phyloP scores from a whole-genome alignment of 2,113 vertebrate species.

The Silurus meridionalis region DNA sequence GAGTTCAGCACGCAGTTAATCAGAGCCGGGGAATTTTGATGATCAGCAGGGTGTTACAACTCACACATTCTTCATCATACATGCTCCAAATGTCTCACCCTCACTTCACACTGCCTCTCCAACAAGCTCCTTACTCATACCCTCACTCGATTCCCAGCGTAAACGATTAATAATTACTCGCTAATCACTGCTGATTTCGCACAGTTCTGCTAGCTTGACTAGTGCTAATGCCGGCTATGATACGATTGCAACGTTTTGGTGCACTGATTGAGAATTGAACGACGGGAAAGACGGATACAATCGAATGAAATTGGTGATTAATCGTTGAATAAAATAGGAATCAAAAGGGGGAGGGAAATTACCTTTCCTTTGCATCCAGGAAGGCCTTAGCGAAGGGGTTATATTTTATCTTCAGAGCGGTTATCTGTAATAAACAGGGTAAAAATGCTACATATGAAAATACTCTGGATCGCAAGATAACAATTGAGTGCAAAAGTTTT shows the following conservation, averaged over 20 bases:
- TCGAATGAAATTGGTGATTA: background rate
- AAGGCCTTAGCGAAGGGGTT: conserved; percentile 99
- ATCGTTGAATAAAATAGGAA: background rate
- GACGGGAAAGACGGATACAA: background rate
- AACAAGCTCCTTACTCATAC: conserved; percentile 58
- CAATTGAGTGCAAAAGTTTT: background rate
- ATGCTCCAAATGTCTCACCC: conserved; percentile 49
- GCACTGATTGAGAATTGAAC: conserved; percentile 7
- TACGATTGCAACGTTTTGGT: conserved; percentile 38
- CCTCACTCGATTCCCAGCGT: conserved; percentile 52
- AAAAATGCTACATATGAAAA: background rate
- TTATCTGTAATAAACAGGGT: conserved; percentile 77
- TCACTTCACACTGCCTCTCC: conserved; percentile 65
- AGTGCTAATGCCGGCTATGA: conserved; percentile 48
- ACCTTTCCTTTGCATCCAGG: conserved; percentile 96
- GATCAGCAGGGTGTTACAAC: conserved; percentile 43
- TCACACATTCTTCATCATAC: conserved; percentile 54
- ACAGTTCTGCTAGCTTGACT: conserved; percentile 56
- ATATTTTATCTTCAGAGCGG: conserved; percentile 98
- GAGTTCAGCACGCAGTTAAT: conserved; percentile 15
- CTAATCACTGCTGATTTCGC: conserved; percentile 56
- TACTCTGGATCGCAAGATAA: background rate
- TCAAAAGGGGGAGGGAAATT: conserved; percentile 37
- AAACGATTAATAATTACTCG: conserved; percentile 58
- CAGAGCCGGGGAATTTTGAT: conserved; percentile 24